Evolutionary conservation across 2,797 vertebrate genomes (phyloP), one percentile per base, ranked within the genome.

Genomic region (Cossypha polioptera): DNA sequence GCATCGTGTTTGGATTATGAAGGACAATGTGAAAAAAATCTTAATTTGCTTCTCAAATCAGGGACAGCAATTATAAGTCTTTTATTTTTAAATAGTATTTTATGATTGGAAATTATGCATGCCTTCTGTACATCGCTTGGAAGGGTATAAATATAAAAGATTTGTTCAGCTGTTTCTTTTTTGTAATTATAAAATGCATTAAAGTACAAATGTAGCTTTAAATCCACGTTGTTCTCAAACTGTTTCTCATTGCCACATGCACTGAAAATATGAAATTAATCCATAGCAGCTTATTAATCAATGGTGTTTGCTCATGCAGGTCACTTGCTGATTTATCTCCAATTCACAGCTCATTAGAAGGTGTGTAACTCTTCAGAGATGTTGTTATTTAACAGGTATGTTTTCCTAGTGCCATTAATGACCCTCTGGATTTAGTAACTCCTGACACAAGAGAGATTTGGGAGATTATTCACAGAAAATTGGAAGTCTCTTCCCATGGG

Each of bases 281-380:
- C 96, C 29, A 51, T 73, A 78, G 67, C 92, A 93, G 63, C n/a
- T 85, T 95, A 94, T 91, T 97, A 96, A 97, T 97, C 94, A 92
- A 40, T 88, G 63, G 33, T 93, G 92, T 97, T 96, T 97, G 68
- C 80, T 96, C 95, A 42, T 66, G 72, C 95, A 96, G 95, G 96
- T 93, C 78, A 76, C 84, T 96, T 58, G 89, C 67, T 95, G 94
- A 94, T 92, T 91, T 90, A 69, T 96, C 91, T 95, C 74, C 83
- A 74, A 58, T 93, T 92, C 90, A 45, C 66, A 90, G 84, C 88
- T 93, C 78, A 25, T 87, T 83, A 80, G 78, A 83, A 97, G 91
- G 90, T 91, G 78, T 38, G 85, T 85, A 95, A 66, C 84, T 84
- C 58, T 36, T 85, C 68, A 55, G 86, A 92, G 92, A 80, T 92